Base-by-base conservation (phyloP, 2,797 vertebrate genomes). In the Trachops cirrhosus region DNA sequence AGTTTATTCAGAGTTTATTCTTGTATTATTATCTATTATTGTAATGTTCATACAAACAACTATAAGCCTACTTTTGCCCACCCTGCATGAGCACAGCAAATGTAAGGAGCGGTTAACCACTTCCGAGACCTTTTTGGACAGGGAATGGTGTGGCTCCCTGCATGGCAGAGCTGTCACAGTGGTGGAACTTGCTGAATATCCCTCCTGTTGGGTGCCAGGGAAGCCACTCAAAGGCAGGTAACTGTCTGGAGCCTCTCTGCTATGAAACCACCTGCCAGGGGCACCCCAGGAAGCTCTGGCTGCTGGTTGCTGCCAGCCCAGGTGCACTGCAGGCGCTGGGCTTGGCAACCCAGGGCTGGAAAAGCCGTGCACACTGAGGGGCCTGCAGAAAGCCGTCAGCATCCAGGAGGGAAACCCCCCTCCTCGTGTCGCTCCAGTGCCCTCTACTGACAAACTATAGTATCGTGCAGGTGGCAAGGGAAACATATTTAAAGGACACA, bases 381-480 rank as follows among this genome's bases (percentile, higher is more conserved):
- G 32, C 34, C 62, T 46, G 3, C 16, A 0, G 7, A 52, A 46
- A 90, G 57, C 44, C 2, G 2, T 32, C 3, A 6, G 22, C 29
- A 46, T 4, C 10, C 0, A 10, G 32, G 11, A 26, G 22, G 44
- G 48, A 50, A 83, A 77, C 34, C 14, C 9, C n/a, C 26, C 37
- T 80, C 50, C 41, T 34, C 37, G 52, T 70, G 79, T 46, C 67
- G 94, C 91, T 89, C 85, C 46, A 78, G 80, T 18, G 88, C 88
- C 94, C 85, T 96, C 95, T 95, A 44, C 73, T 86, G 91, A 52
- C 54, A 34, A 73, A 29, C 32, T 3, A 74, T 34, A 82, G n/a
- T 29, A 77, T 46, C 29, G 1, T 5, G 10, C 74, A 50, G 54
- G 18, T 24, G 5, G 52, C 37, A 80, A 41, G 68, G 68, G 32